Evolutionary conservation across 1,140 invertebrate species (phyloP), one percentile per base, ranked within the genome.

Genomic region (Sminthurides bifidus): DNA sequence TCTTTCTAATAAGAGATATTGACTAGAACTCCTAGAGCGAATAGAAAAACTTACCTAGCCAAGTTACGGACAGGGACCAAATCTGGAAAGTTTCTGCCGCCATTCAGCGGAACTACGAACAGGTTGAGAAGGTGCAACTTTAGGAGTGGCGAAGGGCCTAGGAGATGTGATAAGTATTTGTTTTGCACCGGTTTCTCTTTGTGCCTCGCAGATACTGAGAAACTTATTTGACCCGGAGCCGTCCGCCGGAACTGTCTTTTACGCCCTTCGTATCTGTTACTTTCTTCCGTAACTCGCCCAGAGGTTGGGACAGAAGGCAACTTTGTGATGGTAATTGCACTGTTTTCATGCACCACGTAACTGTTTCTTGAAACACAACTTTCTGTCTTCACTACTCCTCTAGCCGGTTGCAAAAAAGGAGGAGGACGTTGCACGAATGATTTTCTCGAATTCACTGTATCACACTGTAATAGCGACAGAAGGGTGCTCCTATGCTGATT

Each of bases 51-150:
- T 51, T 6, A 33, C 31, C 27, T 51, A 33, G 31, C 6, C 4
- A 51, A 8, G 21, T 4, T 51, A 5, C 14, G 5, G 10, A 51
- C 6, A 8, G 48, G 48, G 12, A 51, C 8, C 19, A 51, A 48
- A 4, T 48, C 44, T 15, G 44, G 44, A 21, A 24, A 26, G 14
- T 6, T 48, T 8, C 30, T 14, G 12, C 27, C 24, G 6, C 17
- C 44, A 27, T 30, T 19, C 44, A 48, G 8, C 4, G 44, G 44
- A 19, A 21, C 27, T 27, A 30, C 27, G 44, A 8, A 12, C 30
- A 48, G 24, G 30, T 48, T 48, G 26, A 48, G 24, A 6, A 48
- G 44, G 14, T 48, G 44, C 19, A 48, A 48, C 19, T 48, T 48
- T 26, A 48, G 44, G 4, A 48, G 24, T 12, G 44, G 44, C 5